These are phyloP conservation scores for Dallia pectoralis DNA, from an alignment of 2,797 vertebrate species.

Conservation along the genomic window DNA sequence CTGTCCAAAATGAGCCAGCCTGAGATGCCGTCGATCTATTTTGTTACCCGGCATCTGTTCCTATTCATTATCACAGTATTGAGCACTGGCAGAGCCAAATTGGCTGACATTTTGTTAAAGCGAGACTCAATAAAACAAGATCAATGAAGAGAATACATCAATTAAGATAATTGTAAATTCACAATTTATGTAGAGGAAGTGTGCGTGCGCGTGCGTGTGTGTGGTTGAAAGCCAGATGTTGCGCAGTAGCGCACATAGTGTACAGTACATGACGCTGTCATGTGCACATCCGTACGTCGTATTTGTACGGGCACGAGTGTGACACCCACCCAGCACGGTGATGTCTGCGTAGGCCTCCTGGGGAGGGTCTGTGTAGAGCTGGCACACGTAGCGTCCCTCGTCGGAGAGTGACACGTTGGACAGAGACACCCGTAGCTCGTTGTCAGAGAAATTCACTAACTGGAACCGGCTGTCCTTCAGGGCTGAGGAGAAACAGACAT, in stretches of 20 bases:
- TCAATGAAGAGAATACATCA: constrained; percentile 51
- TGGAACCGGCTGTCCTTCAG: constrained; percentile 97
- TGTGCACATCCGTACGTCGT: constrained; percentile 14
- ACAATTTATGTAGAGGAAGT: constrained; percentile 30
- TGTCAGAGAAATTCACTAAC: constrained; percentile 99
- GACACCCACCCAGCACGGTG: constrained; percentile 76
- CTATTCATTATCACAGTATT: constrained; percentile 61
- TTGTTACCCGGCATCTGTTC: constrained; percentile 72
- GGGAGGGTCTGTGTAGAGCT: constrained; percentile 96
- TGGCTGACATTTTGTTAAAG: constrained; percentile 74
- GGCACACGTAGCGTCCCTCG: constrained; percentile 95
- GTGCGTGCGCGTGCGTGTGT: constrained; percentile 20
- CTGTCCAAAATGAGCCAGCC: constrained; percentile 67
- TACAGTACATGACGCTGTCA: neutral
- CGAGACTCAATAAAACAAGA: constrained; percentile 60
- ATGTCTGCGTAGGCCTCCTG: constrained; percentile 90
- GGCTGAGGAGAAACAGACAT: constrained; percentile 74
- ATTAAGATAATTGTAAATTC: constrained; percentile 60
- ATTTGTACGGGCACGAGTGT: constrained; percentile 29
- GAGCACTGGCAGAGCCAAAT: constrained; percentile 68
- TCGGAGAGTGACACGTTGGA: constrained; percentile 96
- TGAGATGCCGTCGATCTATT: constrained; percentile 26
- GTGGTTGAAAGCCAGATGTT: neutral
- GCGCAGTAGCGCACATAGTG: neutral
- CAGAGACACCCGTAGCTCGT: constrained; percentile 93